phyloP scores from a whole-genome alignment of 2,888 invertebrate genomes.

The Microctonus brassicae region DNA sequence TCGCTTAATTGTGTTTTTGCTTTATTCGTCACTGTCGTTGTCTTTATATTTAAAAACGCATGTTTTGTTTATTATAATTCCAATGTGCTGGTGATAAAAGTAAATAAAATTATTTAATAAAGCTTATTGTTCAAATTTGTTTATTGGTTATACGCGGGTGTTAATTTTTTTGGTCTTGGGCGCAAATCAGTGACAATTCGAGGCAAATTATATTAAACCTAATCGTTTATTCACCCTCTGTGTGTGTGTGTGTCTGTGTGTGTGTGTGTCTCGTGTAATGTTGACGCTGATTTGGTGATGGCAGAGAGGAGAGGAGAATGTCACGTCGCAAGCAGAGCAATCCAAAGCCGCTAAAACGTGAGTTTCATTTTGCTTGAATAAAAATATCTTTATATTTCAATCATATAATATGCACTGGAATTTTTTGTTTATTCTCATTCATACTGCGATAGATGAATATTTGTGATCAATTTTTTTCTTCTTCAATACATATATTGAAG shows the following conservation, averaged over 20 bases:
- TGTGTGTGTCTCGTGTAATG: slow-evolving; percentile 47
- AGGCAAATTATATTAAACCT: neutral
- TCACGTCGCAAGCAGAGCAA: slow-evolving; percentile 96
- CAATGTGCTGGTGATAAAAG: slow-evolving; percentile 6
- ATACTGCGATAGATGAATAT: too few species aligned
- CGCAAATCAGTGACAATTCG: neutral
- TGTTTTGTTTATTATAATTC: neutral
- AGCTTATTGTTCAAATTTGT: slow-evolving; percentile 7
- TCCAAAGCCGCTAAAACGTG: slow-evolving; percentile 96
- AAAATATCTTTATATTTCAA: too few species aligned
- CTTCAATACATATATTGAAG: too few species aligned
- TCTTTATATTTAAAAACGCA: neutral
- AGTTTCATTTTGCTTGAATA: slow-evolving; percentile 71
- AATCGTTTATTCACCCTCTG: neutral
- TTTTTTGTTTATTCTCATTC: slow-evolving; percentile 10
- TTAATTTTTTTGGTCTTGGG: slow-evolving; percentile 5
- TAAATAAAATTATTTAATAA: neutral
- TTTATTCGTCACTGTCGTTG: neutral
- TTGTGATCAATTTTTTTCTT: too few species aligned
- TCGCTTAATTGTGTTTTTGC: neutral
- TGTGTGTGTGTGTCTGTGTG: slow-evolving; percentile 28
- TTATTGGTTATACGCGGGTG: slow-evolving; percentile 4
- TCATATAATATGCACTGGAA: too few species aligned
- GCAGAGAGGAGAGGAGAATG: slow-evolving; percentile 75
- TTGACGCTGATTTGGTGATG: slow-evolving; percentile 66